phyloP scores from a whole-genome alignment of 1,140 invertebrate species.

The Aricia agestis region DNA sequence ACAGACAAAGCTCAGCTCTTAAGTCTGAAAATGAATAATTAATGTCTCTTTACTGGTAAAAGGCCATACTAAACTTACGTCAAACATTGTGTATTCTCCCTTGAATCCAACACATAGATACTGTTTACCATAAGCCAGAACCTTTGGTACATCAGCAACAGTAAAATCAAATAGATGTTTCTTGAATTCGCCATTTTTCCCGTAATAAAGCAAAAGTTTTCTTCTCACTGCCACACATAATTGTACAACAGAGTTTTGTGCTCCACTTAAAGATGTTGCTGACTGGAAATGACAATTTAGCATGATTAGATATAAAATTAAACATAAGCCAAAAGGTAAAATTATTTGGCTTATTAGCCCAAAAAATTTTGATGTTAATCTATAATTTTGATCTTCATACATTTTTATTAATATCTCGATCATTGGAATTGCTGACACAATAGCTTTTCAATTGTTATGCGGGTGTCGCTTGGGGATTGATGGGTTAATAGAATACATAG shows the following conservation, averaged over 20 bases:
- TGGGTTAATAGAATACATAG: neutral
- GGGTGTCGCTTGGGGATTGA: too few species aligned
- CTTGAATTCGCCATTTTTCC: slow-evolving; percentile 90
- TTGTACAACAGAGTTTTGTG: slow-evolving; percentile 84
- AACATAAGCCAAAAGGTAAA: too few species aligned
- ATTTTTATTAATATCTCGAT: too few species aligned
- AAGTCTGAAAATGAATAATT: too few species aligned
- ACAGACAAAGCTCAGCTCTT: too few species aligned
- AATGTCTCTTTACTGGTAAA: too few species aligned
- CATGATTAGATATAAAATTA: too few species aligned
- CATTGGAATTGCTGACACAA: too few species aligned
- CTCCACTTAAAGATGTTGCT: slow-evolving; percentile 73
- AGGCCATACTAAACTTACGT: slow-evolving; percentile 75
- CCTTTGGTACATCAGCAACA: slow-evolving; percentile 89
- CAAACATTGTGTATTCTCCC: slow-evolving; percentile 86
- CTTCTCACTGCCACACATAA: slow-evolving; percentile 93
- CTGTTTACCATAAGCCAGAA: slow-evolving; percentile 90
- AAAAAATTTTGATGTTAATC: too few species aligned
- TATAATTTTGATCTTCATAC: too few species aligned
- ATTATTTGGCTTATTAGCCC: too few species aligned
- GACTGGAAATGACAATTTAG: slow-evolving; percentile 40
- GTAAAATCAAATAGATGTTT: slow-evolving; percentile 85
- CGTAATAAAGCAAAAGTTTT: slow-evolving; percentile 92
- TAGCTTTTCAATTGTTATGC: too few species aligned
- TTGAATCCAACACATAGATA: slow-evolving; percentile 90